These are phyloP conservation scores for Pachycephus smyrnensis DNA, from an alignment of 2,888 invertebrate genomes.

Conservation along the genomic window DNA sequence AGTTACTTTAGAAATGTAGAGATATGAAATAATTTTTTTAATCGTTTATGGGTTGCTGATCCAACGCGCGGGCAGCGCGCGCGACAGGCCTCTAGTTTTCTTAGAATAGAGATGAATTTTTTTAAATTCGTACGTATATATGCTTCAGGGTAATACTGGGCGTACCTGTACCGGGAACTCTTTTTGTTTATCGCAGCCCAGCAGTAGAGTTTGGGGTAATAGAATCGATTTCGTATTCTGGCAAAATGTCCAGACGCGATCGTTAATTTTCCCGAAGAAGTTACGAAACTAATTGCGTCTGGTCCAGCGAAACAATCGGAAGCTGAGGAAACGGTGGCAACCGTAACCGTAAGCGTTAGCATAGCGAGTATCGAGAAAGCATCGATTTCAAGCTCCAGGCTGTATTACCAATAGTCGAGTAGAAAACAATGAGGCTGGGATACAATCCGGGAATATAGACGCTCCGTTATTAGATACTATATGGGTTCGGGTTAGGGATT, in stretches of 20 bases:
- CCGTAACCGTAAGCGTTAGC: background rate
- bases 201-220: background rate
- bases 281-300: background rate
- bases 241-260: slow-evolving; percentile 38
- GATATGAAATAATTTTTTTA: background rate
- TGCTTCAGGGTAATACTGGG: background rate
- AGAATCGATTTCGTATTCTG: slow-evolving; percentile 48
- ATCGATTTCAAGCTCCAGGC: background rate
- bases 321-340: background rate
- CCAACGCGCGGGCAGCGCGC: no score
- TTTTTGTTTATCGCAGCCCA: background rate
- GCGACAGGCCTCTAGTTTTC: background rate
- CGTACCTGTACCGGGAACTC: background rate
- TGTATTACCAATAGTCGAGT: background rate
- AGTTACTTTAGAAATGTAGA: background rate
- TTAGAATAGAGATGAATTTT: background rate
- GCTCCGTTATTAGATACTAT: background rate
- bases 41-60: background rate
- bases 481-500: background rate
- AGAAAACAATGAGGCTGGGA: background rate
- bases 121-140: background rate
- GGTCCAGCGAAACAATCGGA: background rate
- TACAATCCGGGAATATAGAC: background rate
- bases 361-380: background rate
- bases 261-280: slow-evolving; percentile 43